These are phyloP conservation scores for Yponomeuta plumbellus DNA, from an alignment of 2,888 invertebrate species.

Conservation along the genomic window DNA sequence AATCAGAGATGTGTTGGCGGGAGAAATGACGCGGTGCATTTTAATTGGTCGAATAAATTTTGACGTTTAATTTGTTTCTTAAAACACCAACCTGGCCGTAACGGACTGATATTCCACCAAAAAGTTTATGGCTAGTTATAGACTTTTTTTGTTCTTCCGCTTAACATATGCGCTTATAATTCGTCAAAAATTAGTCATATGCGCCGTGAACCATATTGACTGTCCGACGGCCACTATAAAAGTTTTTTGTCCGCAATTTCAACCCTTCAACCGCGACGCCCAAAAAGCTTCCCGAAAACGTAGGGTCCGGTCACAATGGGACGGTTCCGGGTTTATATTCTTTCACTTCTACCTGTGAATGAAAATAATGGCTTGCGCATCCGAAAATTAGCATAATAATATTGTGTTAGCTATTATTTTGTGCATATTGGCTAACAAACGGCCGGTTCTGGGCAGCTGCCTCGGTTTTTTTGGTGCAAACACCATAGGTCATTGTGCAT, in stretches of 20 bases:
- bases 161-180: constrained; percentile 49
- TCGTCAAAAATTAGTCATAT: constrained; percentile 65
- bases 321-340: constrained; percentile 47
- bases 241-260: constrained; percentile 33
- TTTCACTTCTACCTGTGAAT: constrained; percentile 52
- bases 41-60: constrained; percentile 63
- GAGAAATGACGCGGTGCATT: constrained; percentile 65
- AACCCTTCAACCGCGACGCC: constrained; percentile 43
- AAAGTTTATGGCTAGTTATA: neutral
- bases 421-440: constrained; percentile 60
- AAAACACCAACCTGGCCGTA: neutral
- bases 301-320: constrained; percentile 42
- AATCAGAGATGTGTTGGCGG: constrained; percentile 61
- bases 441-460: constrained; percentile 42
- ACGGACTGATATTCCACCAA: neutral
- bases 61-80: neutral
- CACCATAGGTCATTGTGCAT: constrained; percentile 60
- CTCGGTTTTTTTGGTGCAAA: constrained; percentile 30
- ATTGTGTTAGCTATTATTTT: constrained; percentile 61
- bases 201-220: constrained; percentile 22
- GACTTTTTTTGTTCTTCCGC: constrained; percentile 6
- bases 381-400: constrained; percentile 69
- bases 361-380: constrained; percentile 56
- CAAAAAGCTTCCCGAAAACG: constrained; percentile 40
- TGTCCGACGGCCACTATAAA: constrained; percentile 15